These are phyloP conservation scores for Heliothis peltigera DNA, from an alignment of 2,888 invertebrate species.

Conservation along the genomic window DNA sequence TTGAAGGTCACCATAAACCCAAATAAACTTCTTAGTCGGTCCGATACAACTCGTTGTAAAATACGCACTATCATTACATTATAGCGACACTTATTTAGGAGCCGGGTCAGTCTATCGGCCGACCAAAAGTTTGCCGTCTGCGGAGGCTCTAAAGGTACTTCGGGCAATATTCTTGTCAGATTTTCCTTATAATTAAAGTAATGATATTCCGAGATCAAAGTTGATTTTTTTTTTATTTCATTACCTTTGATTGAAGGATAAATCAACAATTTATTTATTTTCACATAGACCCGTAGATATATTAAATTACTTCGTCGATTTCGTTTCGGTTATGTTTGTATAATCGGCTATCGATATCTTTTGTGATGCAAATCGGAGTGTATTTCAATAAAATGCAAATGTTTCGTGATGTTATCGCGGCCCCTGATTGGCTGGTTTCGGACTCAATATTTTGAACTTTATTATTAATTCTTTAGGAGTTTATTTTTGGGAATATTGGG, in stretches of 20 bases:
- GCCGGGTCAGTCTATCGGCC: no score
- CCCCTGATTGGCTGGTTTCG: conserved; percentile 60
- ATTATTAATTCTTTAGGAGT: neutral
- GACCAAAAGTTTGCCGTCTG: no score
- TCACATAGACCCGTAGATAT: conserved; percentile 14
- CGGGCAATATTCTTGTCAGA: conserved; percentile 9
- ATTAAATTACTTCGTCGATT: conserved; percentile 50
- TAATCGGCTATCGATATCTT: conserved; percentile 74
- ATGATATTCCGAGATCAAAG: conserved; percentile 23
- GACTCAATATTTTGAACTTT: conserved; percentile 38
- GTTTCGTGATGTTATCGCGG: conserved; percentile 67
- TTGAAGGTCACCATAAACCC: no score
- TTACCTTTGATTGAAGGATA: conserved; percentile 9
- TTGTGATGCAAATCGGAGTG: conserved; percentile 81
- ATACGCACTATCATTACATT: no score
- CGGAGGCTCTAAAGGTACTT: no score
- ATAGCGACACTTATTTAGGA: no score
- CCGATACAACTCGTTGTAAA: no score
- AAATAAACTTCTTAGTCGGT: no score
- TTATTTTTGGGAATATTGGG: no score
- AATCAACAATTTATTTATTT: conserved; percentile 15
- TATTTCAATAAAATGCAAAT: conserved; percentile 84
- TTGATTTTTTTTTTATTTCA: conserved; percentile 8
- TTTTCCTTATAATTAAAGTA: conserved; percentile 14
- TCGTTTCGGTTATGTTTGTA: conserved; percentile 68